These are phyloP conservation scores for Amblyraja radiata DNA, from an alignment of 2,797 vertebrate genomes.

Conservation along the genomic window DNA sequence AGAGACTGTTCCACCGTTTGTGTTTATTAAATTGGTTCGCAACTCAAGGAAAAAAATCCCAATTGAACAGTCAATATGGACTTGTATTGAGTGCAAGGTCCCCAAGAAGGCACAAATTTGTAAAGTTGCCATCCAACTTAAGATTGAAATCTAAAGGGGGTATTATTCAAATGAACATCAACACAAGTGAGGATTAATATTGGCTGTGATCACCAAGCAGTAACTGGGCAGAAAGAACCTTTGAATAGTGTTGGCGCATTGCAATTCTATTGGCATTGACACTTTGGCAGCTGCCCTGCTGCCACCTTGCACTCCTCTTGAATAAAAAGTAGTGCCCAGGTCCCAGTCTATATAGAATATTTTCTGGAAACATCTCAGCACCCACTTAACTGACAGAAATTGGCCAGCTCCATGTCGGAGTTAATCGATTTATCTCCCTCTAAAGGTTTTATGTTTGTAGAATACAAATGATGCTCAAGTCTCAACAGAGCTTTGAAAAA, in stretches of 20 bases:
- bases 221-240: not conserved
- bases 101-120: not conserved
- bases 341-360: not conserved
- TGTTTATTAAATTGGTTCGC: not conserved
- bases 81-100: not conserved
- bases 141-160: not conserved
- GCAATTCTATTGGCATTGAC: not conserved
- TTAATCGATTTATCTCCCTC: not conserved
- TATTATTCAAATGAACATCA: not conserved
- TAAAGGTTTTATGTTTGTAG: not conserved
- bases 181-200: not conserved
- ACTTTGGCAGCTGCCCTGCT: not conserved
- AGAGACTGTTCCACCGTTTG: not conserved
- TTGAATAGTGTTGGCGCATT: not conserved
- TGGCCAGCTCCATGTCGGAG: not conserved
- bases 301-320: not conserved
- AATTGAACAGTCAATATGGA: not conserved
- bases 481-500: not conserved
- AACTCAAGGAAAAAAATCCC: not conserved
- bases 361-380: not conserved
- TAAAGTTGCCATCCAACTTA: not conserved
- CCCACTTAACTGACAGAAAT: not conserved
- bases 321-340: not conserved
- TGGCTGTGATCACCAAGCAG: not conserved
- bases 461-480: not conserved